Evolutionary conservation across 53 echinoderm and acorn worm species (phyloP).

Genomic region (Hippasteria phrygiana): DNA sequence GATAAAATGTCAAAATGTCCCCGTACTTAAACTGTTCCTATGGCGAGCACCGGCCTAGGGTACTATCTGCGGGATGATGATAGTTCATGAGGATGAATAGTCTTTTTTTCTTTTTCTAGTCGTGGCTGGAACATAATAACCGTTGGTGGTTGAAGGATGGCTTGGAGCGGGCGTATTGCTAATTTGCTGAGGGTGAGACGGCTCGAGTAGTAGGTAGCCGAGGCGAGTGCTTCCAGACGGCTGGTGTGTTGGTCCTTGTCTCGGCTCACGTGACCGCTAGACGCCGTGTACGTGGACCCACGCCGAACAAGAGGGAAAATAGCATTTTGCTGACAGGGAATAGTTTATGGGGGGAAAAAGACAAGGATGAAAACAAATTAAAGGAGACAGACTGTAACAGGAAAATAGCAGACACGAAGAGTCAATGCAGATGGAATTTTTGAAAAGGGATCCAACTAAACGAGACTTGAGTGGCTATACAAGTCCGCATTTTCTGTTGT

Average conservation of each 20-base stretch:
- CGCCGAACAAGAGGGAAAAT: neutral
- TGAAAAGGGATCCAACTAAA: no score
- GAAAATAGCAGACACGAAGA: no score
- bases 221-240: conserved; percentile 5
- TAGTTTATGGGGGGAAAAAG: no score
- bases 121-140: conserved; percentile 18
- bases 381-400: no score
- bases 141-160: conserved; percentile 29
- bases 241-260: neutral
- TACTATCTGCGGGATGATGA: neutral
- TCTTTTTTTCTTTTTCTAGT: neutral
- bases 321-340: neutral
- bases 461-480: no score
- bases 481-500: no score
- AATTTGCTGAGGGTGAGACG: conserved; percentile 50
- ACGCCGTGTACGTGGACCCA: neutral
- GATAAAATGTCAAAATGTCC: conserved; percentile 67
- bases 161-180: conserved; percentile 24
- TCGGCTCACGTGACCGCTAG: conserved; percentile 32
- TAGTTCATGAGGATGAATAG: neutral
- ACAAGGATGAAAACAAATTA: no score
- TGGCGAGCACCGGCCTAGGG: conserved; percentile 35
- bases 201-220: conserved; percentile 20
- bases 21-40: conserved; percentile 68
- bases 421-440: no score